Percentiles rank a stretch among this genome's conserved stretches.
phyloP scores from a whole-genome alignment of 2,113 vertebrate genomes.

The Parotia lawesii region DNA sequence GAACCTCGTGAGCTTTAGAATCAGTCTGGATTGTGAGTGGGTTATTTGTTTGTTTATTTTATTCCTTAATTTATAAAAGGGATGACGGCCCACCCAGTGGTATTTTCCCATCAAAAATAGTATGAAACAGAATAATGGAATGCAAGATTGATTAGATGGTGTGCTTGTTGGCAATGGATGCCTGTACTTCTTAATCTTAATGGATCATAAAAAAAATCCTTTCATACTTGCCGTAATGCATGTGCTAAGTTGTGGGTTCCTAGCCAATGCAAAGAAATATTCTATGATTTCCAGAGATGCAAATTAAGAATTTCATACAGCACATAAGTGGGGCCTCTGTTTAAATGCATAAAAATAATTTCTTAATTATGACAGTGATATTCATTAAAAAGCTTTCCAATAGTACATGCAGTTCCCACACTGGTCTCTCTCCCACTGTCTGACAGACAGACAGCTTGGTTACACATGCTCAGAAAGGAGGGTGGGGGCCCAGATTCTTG shows the following conservation, averaged over 20 bases:
- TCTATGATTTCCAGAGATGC: slow-evolving; percentile 45
- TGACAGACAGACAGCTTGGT: slow-evolving; percentile 66
- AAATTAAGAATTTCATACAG: background rate
- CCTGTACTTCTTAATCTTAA: slow-evolving; percentile 54
- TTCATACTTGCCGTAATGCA: slow-evolving; percentile 34
- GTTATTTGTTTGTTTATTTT: slow-evolving; percentile 58
- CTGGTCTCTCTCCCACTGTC: slow-evolving; percentile 56
- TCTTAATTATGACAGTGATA: slow-evolving; percentile 52
- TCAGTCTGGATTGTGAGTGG: background rate
- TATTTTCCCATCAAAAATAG: slow-evolving; percentile 63
- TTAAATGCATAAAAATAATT: slow-evolving; percentile 30
- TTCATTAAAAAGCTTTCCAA: slow-evolving; percentile 38
- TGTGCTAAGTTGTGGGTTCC: slow-evolving; percentile 47
- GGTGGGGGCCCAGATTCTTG: slow-evolving; percentile 58
- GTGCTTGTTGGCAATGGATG: slow-evolving; percentile 47
- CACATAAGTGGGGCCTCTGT: background rate
- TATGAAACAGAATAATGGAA: slow-evolving; percentile 49
- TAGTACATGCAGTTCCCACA: slow-evolving; percentile 56
- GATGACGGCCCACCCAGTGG: slow-evolving; percentile 45
- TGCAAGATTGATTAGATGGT: slow-evolving; percentile 56
- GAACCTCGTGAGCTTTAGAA: slow-evolving; percentile 17
- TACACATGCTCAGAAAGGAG: slow-evolving; percentile 65
- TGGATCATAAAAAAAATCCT: slow-evolving; percentile 51
- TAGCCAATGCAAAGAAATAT: slow-evolving; percentile 43
- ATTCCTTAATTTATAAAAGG: slow-evolving; percentile 44